phyloP scores from a whole-genome alignment of 2,888 invertebrate genomes.

The Drosophila hawaiiensis region DNA sequence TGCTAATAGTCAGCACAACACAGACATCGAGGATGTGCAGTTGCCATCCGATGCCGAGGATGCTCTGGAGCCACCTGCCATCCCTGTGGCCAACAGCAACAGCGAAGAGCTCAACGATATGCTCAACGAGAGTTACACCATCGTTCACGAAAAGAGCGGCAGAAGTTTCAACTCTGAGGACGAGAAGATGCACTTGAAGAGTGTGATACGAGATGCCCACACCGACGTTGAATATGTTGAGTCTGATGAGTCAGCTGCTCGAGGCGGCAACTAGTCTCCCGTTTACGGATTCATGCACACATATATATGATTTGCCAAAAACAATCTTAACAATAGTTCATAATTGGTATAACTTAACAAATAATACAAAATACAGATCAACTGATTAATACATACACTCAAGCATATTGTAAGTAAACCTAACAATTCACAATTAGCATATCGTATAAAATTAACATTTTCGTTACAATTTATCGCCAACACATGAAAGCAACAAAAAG shows the following conservation, averaged over 20 bases:
- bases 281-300: constrained; percentile 13
- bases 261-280: constrained; percentile 73
- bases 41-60: constrained; percentile 86
- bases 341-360: constrained; percentile 50
- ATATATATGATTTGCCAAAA: constrained; percentile 21
- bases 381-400: constrained; percentile 48
- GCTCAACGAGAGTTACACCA: constrained; percentile 85
- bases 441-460: constrained; percentile 48
- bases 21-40: constrained; percentile 86
- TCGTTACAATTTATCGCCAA: constrained; percentile 57
- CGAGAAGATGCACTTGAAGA: constrained; percentile 86
- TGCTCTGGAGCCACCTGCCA: constrained; percentile 73
- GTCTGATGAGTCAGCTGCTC: constrained; percentile 81
- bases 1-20: constrained; percentile 69
- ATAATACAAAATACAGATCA: constrained; percentile 37
- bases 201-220: constrained; percentile 85
- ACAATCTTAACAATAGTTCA: constrained; percentile 52
- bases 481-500: constrained; percentile 58
- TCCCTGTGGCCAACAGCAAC: constrained; percentile 54
- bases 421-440: constrained; percentile 53
- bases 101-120: constrained; percentile 84
- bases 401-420: constrained; percentile 77
- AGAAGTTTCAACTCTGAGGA: constrained; percentile 85
- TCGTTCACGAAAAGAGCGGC: constrained; percentile 85
- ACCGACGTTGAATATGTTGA: constrained; percentile 87